Evolutionary conservation across 37 sponge, comb jelly and placozoan species (phyloP), one percentile per base, ranked within the genome.

Genomic region (Ianthella basta): DNA sequence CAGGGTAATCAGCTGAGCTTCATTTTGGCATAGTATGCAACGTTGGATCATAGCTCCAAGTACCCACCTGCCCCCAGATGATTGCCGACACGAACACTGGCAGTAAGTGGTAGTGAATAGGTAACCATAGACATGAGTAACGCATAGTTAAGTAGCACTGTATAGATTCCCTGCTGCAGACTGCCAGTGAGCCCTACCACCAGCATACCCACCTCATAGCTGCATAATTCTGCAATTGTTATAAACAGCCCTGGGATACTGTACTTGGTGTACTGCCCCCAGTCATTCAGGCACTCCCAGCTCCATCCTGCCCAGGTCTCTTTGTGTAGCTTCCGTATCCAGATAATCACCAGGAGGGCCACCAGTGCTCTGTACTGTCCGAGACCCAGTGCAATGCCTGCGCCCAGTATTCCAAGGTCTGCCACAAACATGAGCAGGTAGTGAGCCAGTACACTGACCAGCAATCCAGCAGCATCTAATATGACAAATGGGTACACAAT

Each of bases 231-330:
- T 40, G 85, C 61, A 36, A 40, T 44, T 3, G 50, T 81, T 67
- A 82, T 86, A 33, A 82, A 12, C 34, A 81, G 20, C 1, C 90
- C 90, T 24, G 90, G 90, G 20, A 90, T 40, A 60, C 75, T 86
- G 25, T 86, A 63, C 60, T 85, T 82, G 18, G 72, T 21, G 57
- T 82, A 90, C 56, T 70, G 74, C 20, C 82, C 60, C 90, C 90
- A 90, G 38, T 85, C 86, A 14, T 82, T 55, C 68, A 90, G 78
- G 59, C 86, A 50, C 65, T 90, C 90, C 82, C 72, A 85, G 37
- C 79, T 90, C 90, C 90, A 90, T 33, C 90, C 90, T 13, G 80
- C 84, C 88, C 88, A 88, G 32, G 88, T 88, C 68, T 65, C 29
- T 44, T 79, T 88, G 80, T 88, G 88, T 0, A 88, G 84, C 67